Conservation (phyloP, 1,140 invertebrate genomes). For the Dreissena polymorpha region DNA sequence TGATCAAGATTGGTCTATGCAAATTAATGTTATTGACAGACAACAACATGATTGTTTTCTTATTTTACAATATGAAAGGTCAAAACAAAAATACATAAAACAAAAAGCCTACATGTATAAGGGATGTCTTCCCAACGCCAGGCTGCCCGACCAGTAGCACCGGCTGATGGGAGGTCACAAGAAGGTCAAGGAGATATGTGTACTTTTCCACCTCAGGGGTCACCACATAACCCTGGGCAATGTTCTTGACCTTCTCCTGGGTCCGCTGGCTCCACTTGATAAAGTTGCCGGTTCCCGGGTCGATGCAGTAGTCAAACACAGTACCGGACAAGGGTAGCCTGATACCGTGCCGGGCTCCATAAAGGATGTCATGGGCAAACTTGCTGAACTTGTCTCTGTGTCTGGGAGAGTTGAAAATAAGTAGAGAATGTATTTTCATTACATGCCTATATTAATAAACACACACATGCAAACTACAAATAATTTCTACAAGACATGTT, state of each 20-base stretch:
- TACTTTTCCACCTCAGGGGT: constrained; percentile 78
- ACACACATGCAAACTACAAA: too few relatives aligned
- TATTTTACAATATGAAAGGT: too few relatives aligned
- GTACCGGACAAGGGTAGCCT: constrained; percentile 69
- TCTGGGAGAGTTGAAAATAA: constrained; percentile 48
- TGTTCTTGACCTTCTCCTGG: constrained; percentile 66
- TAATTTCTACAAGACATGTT: too few relatives aligned
- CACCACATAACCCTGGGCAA: constrained; percentile 67
- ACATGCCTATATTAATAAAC: too few relatives aligned
- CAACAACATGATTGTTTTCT: too few relatives aligned
- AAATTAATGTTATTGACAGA: too few relatives aligned
- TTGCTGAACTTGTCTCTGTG: constrained; percentile 74
- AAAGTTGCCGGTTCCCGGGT: constrained; percentile 69
- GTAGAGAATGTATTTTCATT: too few relatives aligned
- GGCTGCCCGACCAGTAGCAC: constrained; percentile 76
- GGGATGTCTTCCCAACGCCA: constrained; percentile 76
- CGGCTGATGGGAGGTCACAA: constrained; percentile 70
- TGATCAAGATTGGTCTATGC: too few relatives aligned
- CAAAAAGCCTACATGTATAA: constrained; percentile 67
- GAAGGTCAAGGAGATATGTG: constrained; percentile 71
- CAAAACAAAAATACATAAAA: too few relatives aligned
- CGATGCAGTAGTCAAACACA: constrained; percentile 76
- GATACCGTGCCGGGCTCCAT: constrained; percentile 70
- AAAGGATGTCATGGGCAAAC: constrained; percentile 75
- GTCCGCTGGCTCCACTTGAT: constrained; percentile 69